Base-by-base conservation (phyloP, 2,113 vertebrate genomes). In the Fulica atra region DNA sequence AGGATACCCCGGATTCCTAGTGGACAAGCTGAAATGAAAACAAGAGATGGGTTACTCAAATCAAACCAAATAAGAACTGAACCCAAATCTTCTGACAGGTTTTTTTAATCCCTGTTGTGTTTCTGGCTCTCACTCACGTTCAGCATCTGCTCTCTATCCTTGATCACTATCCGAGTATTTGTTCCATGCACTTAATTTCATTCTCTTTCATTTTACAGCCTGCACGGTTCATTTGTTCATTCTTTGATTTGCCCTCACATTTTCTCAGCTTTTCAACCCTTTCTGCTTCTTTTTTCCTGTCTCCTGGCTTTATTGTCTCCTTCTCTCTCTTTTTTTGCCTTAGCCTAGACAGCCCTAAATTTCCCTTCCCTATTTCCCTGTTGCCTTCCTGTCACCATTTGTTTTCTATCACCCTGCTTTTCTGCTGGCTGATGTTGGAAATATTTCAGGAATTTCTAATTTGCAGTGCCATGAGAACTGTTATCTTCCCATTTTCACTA, bases 381-480 rank as follows among this genome's bases (percentile, higher is more conserved):
- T 78, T 89, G 83, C 89, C 85, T 86, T 95, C 97, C 95, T 98
- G 98, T 98, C 98, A 97, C 96, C 96, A 97, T 98, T 98, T 98
- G 97, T 98, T 98, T 96, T 88, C 96, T 92, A 95, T 98, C 98
- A 98, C 98, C 93, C 96, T 96, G 92, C 94, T 97, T 97, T 95
- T 97, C 93, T 98, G 95, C 95, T 94, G 95, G 96, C 96, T 95
- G 96, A 98, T 93, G 96, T 72, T 97, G 97, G 97, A 98, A 98
- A 95, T 96, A 98, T 97, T 97, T 98, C 97, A 98, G 97, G 98
- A 98, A 98, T 98, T 97, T 96, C 95, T 97, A 97, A 98, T 98
- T 98, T 97, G 95, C 96, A 95, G 96, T 97, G 96, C 96, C 97
- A 98, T 97, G 98, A 98, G 97, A 97, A 98, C 96, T 74, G 93